Evolutionary conservation across 2,797 vertebrate species (phyloP).

Genomic region (Zalophus californianus): DNA sequence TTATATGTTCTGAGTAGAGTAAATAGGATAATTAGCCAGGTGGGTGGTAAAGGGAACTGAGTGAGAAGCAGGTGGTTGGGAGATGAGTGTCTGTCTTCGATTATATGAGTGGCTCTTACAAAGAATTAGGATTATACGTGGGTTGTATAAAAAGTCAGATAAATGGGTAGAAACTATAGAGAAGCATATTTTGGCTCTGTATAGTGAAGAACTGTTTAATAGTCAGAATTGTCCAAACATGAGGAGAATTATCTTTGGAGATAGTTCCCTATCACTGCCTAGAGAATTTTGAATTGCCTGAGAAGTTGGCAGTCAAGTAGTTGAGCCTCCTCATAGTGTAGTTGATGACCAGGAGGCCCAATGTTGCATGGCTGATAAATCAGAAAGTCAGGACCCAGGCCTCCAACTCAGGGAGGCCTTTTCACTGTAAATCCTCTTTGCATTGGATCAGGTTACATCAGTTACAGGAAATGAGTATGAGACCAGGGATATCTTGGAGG

Average conservation of each 20-base stretch:
- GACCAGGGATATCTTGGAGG: background rate
- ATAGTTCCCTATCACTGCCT: background rate
- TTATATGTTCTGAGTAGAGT: background rate
- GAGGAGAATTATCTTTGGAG: conserved; percentile 13
- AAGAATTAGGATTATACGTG: background rate
- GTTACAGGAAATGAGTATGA: background rate
- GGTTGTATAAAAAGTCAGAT: background rate
- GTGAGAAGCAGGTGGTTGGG: background rate
- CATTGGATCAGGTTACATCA: background rate
- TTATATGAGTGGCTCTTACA: background rate
- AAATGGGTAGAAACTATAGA: background rate
- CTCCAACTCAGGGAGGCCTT: background rate
- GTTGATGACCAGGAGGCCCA: background rate
- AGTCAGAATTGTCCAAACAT: conserved; percentile 10
- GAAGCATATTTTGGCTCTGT: conserved; percentile 23
- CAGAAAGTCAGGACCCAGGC: background rate
- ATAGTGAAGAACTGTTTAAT: background rate
- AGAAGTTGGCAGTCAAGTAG: background rate
- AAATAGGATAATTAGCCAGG: background rate
- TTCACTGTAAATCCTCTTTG: background rate
- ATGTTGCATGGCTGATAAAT: background rate
- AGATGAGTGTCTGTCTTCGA: background rate
- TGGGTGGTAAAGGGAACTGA: background rate
- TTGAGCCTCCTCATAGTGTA: background rate
- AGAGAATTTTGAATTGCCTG: conserved; percentile 1